Conservation (phyloP, 1,140 invertebrate genomes). For the Babylonia areolata region DNA sequence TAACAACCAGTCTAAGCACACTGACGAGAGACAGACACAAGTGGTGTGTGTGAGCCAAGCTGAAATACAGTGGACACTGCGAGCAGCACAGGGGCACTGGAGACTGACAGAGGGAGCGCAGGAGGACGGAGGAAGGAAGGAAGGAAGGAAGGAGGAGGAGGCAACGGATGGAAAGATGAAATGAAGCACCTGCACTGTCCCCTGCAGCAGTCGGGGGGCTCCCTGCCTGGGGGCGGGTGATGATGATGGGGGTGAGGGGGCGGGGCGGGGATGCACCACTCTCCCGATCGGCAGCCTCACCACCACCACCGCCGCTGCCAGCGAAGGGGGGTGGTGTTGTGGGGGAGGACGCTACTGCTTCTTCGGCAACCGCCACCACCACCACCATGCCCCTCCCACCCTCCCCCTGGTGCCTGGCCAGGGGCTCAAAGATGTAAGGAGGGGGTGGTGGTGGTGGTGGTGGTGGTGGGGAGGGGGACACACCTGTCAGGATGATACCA, state of each 20-base stretch:
- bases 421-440: constrained; percentile 20
- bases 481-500: constrained; percentile 29
- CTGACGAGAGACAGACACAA: no score
- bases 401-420: neutral
- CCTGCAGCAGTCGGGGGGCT: constrained; percentile 18
- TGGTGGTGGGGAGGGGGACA: constrained; percentile 24
- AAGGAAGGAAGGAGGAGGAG: neutral
- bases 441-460: constrained; percentile 6
- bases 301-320: constrained; percentile 18
- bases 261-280: constrained; percentile 49
- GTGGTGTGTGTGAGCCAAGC: neutral
- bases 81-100: neutral
- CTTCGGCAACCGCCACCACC: constrained; percentile 18
- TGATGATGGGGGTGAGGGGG: constrained; percentile 52
- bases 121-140: neutral
- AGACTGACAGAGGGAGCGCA: neutral
- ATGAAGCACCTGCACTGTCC: constrained; percentile 35
- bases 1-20: neutral
- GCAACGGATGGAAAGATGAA: constrained; percentile 23
- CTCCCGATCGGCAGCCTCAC: constrained; percentile 25
- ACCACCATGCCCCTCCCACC: neutral
- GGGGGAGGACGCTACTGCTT: no score
- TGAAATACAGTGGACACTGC: neutral
- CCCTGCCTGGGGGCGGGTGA: constrained; percentile 23
- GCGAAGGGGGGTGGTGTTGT: no score